Base-by-base conservation (phyloP, 1,140 invertebrate genomes). In the Drosophila dunni region DNA sequence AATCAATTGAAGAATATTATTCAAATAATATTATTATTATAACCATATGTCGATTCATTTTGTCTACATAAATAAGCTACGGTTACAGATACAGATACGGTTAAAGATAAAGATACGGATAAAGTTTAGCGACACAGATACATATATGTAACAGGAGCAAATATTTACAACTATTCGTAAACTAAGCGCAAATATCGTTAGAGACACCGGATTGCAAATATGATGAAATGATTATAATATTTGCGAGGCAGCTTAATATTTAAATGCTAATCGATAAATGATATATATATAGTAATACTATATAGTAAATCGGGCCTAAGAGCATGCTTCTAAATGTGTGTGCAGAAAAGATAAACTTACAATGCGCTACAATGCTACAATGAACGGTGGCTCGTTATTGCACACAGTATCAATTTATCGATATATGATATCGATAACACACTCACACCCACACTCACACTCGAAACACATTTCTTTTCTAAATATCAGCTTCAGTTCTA, bases 101-200 rank as follows among this genome's bases (percentile, higher is more conserved):
- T 33, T 45, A 54, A 3, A 17, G 11, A 17, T 17, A 57, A 1
- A 57, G 38, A 33, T 56, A 8, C 40, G 34, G 20, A 20, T 38
- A 36, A 13, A 70, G 46, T 45, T 58, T 53, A 34, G 36, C n/a
- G 15, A 56, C 42, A 45, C 6, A 66, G 7, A 24, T 20, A 57
- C 9, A 45, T 34, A 45, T 34, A 45, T 24, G 51, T 34, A 68
- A 61, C 9, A 34, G 34, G 13, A 46, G 36, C 51, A 60, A 66
- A 51, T 36, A 75, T 64, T 54, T 45, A 75, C 34, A 71, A 72
- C 40, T 72, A 71, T 40, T 65, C 36, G 60, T 57, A 51, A 62
- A 64, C 60, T 58, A 75, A 71, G 56, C 46, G 67, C 67, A 64
- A 72, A 73, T 61, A 73, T 62, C 46, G 17, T 75, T 60, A 65